Base-by-base conservation (phyloP, 2,888 invertebrate species). In the Spilosoma lubricipeda region DNA sequence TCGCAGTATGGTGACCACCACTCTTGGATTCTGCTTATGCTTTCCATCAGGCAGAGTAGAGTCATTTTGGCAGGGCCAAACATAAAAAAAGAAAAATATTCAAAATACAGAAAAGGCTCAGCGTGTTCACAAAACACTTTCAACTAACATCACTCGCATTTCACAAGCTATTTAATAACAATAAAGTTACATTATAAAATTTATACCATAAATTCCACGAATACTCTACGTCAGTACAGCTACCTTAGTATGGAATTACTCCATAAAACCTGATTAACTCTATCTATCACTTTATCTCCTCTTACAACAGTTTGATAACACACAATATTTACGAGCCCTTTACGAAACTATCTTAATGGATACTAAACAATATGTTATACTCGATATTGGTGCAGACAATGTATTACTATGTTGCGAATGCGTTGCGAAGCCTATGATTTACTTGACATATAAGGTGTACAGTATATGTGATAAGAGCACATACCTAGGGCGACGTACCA, bases 251-350 rank as follows among this genome's bases (percentile, higher is more conserved):
- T 67, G 30, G 18, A 67, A 20, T 64, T 69, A 66, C 65, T 72
- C 71, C 56, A 75, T 75, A 75, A 75, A 75, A n/a, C 36, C 15
- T 72, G 65, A 71, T 71, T 68, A 65, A 56, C 65, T n/a, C 76
- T 77, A 88, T 89, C 85, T 87, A 88, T 88, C 88, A 86, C 86
- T 86, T 82, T 78, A 80, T 66, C 67, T 67, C 72, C n/a, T 64
- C 70, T 70, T 74, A 76, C 77, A 82, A 79, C 81, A 84, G 83
- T 88, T 87, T 86, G 89, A 89, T 89, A 89, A 86, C 80, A 73
- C 70, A 42, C 1, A 77, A 85, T 88, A 89, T 89, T 89, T 89
- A 89, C 84, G 85, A 82, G 70, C 77, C 73, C 72, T 80, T 85
- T 82, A 80, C 84, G 82, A 74, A 81, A 79, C 78, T 78, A 81